A percentile compares a stretch with the other conserved stretches of the same genome.
phyloP scores from a whole-genome alignment of 92 coral and sea anemone species.

The Epizoanthus ramosus region DNA sequence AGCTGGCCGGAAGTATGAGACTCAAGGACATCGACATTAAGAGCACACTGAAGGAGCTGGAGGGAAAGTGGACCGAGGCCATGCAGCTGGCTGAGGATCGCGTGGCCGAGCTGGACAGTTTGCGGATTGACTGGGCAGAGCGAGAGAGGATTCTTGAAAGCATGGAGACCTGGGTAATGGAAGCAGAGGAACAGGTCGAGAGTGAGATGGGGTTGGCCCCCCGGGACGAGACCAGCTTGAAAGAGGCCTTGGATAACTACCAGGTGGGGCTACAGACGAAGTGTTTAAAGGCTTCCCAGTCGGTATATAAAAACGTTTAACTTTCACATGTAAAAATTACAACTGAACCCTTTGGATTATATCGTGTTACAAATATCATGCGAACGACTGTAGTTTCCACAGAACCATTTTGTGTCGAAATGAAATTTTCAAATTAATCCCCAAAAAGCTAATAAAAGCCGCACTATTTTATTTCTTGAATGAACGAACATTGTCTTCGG shows the following conservation, averaged over 20 bases:
- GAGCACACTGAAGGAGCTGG: constrained; percentile 83
- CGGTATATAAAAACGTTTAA: no score
- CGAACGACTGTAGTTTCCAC: no score
- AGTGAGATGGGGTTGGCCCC: constrained; percentile 66
- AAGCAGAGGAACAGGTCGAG: constrained; percentile 76
- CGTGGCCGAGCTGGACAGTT: constrained; percentile 69
- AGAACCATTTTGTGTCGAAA: no score
- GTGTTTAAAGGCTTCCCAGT: no score
- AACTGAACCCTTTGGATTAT: no score
- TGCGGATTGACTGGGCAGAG: constrained; percentile 80
- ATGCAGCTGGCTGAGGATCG: constrained; percentile 73
- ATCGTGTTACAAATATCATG: no score
- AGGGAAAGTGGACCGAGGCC: constrained; percentile 83
- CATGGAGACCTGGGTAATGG: constrained; percentile 73
- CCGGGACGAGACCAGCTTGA: constrained; percentile 72
- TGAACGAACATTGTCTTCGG: no score
- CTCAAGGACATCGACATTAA: constrained; percentile 88
- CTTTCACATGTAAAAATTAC: no score
- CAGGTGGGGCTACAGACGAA: constrained; percentile 54
- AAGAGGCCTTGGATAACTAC: constrained; percentile 73
- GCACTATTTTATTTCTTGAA: no score
- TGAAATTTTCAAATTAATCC: no score
- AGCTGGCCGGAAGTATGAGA: constrained; percentile 89
- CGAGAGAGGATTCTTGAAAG: constrained; percentile 69
- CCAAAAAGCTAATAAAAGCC: no score